Evolutionary conservation across 1,140 invertebrate species (phyloP).

Genomic region (Achroia grisella): DNA sequence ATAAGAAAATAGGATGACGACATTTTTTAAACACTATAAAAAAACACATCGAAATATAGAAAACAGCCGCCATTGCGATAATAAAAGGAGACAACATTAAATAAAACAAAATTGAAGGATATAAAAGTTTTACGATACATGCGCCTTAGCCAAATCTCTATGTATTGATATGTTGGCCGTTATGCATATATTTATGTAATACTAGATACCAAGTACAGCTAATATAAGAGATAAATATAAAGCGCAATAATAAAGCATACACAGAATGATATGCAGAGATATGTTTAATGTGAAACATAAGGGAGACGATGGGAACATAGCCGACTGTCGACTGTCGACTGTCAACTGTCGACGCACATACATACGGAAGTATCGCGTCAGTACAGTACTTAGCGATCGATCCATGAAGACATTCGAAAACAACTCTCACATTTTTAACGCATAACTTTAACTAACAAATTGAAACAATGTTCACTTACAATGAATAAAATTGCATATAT

Average conservation of each 20-base stretch:
- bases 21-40: conserved; percentile 32
- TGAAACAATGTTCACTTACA: conserved; percentile 69
- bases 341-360: conserved; percentile 1
- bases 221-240: conserved; percentile 40
- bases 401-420: conserved; percentile 44
- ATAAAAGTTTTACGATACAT: conserved; percentile 16
- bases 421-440: conserved; percentile 60
- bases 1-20: conserved; percentile 55
- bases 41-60: conserved; percentile 29
- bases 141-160: conserved; percentile 48
- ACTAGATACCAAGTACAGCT: conserved; percentile 39
- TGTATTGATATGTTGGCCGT: conserved; percentile 60
- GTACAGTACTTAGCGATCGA: conserved; percentile 12
- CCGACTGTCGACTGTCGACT: conserved; percentile 5
- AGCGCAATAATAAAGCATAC: conserved; percentile 47
- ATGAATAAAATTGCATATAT: conserved; percentile 69
- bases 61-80: conserved; percentile 9
- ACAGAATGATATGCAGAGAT: conserved; percentile 50
- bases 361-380: background rate
- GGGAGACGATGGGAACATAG: conserved; percentile 11
- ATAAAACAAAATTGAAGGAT: conserved; percentile 15
- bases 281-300: conserved; percentile 29
- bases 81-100: conserved; percentile 13
- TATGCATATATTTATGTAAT: conserved; percentile 33
- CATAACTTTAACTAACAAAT: conserved; percentile 72